A percentile compares a stretch with the other conserved stretches of the same genome.
Evolutionary conservation across 1,140 invertebrate species (phyloP).

Genomic region (Brachionus plicatilis): DNA sequence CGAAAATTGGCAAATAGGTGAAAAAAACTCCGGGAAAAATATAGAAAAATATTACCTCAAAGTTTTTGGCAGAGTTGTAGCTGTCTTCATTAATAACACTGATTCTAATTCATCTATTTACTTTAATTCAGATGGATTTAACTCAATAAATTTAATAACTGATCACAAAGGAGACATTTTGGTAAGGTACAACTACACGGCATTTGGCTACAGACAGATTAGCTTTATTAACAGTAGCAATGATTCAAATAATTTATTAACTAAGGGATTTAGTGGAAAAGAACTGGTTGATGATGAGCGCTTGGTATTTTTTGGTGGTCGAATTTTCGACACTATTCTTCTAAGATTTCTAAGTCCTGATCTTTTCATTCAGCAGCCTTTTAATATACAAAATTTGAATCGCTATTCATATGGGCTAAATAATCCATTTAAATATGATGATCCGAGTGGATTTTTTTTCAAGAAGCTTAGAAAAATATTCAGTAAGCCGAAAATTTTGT

Average conservation of each 20-base stretch:
- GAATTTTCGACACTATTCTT: neutral
- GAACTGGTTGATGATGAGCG: neutral
- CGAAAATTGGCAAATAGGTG: neutral
- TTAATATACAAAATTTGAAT: constrained; percentile 10
- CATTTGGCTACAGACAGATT: neutral
- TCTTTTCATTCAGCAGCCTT: neutral
- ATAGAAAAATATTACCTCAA: neutral
- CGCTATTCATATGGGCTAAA: neutral
- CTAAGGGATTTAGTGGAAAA: constrained; percentile 8
- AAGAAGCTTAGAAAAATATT: neutral
- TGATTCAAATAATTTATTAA: constrained; percentile 5
- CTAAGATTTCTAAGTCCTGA: neutral
- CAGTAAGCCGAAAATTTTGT: neutral
- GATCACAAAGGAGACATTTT: constrained; percentile 1
- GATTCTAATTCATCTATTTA: neutral
- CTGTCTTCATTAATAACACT: neutral
- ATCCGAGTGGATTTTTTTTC: neutral
- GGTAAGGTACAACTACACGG: neutral
- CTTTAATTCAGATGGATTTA: constrained; percentile 8
- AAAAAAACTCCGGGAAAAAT: neutral
- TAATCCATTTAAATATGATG: neutral
- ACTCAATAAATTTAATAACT: constrained; percentile 4
- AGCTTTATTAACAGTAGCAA: neutral
- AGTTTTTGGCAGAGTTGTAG: neutral
- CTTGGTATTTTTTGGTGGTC: neutral